phyloP scores from a whole-genome alignment of 2,888 invertebrate genomes.

The Agonopterix arenella region DNA sequence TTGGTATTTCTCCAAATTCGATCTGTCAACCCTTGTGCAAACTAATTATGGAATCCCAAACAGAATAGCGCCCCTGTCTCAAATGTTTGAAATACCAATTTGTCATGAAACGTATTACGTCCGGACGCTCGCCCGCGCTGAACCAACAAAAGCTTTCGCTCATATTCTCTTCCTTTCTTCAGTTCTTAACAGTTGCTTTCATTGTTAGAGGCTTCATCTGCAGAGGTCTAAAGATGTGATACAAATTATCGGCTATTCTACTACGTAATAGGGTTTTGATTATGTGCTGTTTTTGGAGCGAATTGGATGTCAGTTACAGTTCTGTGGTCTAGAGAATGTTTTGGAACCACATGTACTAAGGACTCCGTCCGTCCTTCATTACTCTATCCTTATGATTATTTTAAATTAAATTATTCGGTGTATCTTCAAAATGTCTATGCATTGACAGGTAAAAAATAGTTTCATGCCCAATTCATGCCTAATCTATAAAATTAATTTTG shows the following conservation, averaged over 20 bases:
- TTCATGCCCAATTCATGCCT: no score
- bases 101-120: conserved; percentile 50
- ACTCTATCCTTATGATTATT: no score
- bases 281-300: not conserved
- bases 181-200: conserved; percentile 29
- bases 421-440: no score
- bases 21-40: not conserved
- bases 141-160: conserved; percentile 7
- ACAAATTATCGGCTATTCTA: conserved; percentile 29
- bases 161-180: conserved; percentile 20
- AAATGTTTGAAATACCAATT: conserved; percentile 49
- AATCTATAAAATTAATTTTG: no score
- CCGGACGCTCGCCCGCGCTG: not conserved
- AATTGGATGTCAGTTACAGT: no score
- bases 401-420: no score
- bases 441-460: no score
- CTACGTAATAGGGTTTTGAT: conserved; percentile 27
- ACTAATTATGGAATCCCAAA: conserved; percentile 1
- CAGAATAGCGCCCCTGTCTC: conserved; percentile 23
- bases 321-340: no score
- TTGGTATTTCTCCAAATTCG: not conserved
- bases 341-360: no score
- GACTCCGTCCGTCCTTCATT: no score
- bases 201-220: conserved; percentile 42
- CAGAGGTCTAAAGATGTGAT: conserved; percentile 25